Base-by-base conservation (phyloP, 2,797 vertebrate species). In the Esox masquinongy region DNA sequence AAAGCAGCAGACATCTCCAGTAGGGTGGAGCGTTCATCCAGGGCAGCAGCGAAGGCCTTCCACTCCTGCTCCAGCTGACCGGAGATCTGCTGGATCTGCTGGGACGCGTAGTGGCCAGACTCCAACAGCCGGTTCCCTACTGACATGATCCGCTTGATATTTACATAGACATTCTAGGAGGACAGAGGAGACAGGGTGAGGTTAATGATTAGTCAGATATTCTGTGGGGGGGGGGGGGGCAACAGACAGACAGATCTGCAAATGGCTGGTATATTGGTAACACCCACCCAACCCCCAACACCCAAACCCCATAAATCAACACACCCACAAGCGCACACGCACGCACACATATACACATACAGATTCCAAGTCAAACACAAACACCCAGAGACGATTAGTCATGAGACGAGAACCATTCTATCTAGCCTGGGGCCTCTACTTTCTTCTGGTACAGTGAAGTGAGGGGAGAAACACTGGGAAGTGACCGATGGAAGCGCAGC, bases 71-170 rank as follows among this genome's bases (percentile, higher is more conserved):
- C 98, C 89, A 99, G 69, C 92, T 99, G 98, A 79, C 92, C 90
- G 0, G 98, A 97, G 72, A 99, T 99, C 94, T 99, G 97, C 84
- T 98, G 98, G 83, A 99, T 99, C 88, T 99, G 98, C 92, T 98
- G 96, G 0, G 97, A 98, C 67, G 98, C 98, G 0, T 99, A 99
- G 90, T 99, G 98, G 64, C 97, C 97, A 0, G 97, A 97, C 91
- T 99, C 97, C 4, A 98, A 94, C 88, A 99, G 90, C 74, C 97
- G 96, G 85, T 94, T 97, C 22, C 96, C 97, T 81, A 99, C 98
- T 0, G 97, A 99, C 97, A 99, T 97, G 86, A 99, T 99, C 86
- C 98, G 97, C 89, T 97, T 99, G 82, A 99, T 99, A 88, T 99
- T 99, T 68, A 99, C 98, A 3, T 98, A 99, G 80, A 99, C 98